These are phyloP conservation scores for Micrastur ruficollis DNA, from an alignment of 2,797 vertebrate species.

Conservation along the genomic window DNA sequence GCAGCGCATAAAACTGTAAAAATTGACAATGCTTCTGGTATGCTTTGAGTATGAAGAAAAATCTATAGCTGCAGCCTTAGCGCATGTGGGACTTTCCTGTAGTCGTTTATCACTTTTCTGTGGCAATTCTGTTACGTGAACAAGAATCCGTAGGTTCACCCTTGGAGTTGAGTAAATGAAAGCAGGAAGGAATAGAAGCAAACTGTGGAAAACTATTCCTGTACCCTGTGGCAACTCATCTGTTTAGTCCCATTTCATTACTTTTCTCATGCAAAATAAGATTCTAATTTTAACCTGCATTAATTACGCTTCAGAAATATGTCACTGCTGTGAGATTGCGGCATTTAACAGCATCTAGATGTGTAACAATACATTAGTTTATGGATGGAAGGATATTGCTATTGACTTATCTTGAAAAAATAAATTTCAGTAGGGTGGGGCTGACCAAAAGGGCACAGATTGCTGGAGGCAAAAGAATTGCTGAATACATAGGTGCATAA, in stretches of 20 bases:
- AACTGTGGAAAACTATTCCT: background rate
- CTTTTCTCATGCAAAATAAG: background rate
- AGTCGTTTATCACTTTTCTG: background rate
- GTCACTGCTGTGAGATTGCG: accelerated
- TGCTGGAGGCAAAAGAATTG: background rate
- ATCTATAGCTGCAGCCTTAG: background rate
- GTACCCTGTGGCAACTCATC: background rate
- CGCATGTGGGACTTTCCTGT: background rate
- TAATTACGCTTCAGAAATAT: background rate
- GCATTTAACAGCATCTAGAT: background rate
- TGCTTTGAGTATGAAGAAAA: background rate
- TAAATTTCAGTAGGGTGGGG: background rate
- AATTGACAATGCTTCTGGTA: background rate
- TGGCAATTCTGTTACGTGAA: background rate
- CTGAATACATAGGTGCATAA: background rate
- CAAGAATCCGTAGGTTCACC: background rate
- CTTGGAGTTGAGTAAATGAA: background rate
- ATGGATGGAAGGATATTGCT: background rate
- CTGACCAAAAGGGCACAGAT: background rate
- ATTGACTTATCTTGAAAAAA: background rate
- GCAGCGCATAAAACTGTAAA: background rate
- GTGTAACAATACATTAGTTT: background rate
- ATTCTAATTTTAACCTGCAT: background rate
- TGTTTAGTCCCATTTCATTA: background rate
- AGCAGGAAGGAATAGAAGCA: background rate